A percentile compares a stretch with the other conserved stretches of the same genome.
These are phyloP conservation scores for Clarias fuscus DNA, from an alignment of 2,797 vertebrate genomes.

Conservation along the genomic window DNA sequence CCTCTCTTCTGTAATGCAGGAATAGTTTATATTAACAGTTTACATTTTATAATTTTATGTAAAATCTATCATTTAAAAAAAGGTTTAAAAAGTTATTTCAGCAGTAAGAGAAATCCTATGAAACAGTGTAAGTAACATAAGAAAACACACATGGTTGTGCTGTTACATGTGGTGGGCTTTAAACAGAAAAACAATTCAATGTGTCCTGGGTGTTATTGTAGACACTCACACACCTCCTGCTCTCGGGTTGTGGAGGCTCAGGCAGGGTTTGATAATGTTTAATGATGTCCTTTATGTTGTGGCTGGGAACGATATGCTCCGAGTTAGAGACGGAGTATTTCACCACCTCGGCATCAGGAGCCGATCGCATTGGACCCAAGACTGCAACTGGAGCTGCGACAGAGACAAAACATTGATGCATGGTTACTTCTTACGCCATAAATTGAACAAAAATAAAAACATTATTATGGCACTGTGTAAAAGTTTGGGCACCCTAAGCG, in stretches of 20 bases:
- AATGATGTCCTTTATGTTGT: conserved; percentile 91
- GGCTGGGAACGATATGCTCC: conserved; percentile 83
- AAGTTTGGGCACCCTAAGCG: no score
- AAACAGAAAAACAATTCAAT: background rate
- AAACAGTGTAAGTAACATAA: background rate
- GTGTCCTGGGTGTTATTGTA: background rate
- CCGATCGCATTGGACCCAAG: conserved; percentile 53
- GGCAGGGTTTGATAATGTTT: conserved; percentile 84
- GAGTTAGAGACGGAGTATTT: conserved; percentile 75
- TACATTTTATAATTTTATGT: background rate
- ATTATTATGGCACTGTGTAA: no score
- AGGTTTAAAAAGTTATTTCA: background rate
- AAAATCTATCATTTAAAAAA: background rate
- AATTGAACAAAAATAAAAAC: no score
- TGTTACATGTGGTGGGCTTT: background rate
- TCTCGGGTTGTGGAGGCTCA: conserved; percentile 52
- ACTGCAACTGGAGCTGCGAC: conserved; percentile 66
- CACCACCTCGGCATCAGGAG: conserved; percentile 76
- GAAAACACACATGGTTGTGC: background rate
- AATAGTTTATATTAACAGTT: background rate
- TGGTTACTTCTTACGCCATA: no score
- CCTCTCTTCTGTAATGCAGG: conserved; percentile 71
- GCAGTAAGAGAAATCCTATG: background rate
- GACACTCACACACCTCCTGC: conserved; percentile 62
- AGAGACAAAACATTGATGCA: background rate